Percentiles rank a stretch among this genome's conserved stretches.
Evolutionary conservation across 1,140 invertebrate genomes (phyloP).

Genomic region (Pseudomyrmex gracilis): DNA sequence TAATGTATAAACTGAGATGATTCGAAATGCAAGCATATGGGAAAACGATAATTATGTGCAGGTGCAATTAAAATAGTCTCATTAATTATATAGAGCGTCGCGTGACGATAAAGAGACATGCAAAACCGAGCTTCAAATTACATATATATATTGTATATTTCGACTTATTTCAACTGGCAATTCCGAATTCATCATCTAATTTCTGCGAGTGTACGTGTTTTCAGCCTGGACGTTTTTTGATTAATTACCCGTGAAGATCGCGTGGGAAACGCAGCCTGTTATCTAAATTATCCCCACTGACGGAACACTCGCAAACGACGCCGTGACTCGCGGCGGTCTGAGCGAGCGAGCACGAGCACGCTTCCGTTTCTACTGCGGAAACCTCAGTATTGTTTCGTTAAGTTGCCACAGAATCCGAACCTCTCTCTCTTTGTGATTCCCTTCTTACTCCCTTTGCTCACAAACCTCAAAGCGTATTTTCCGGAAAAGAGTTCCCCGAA

Average conservation of each 20-base stretch:
- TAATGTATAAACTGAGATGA: no score
- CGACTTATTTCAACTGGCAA: background rate
- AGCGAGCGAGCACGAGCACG: background rate
- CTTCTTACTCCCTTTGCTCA: background rate
- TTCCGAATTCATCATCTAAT: conserved; percentile 41
- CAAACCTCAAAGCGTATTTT: conserved; percentile 9
- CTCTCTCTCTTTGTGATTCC: background rate
- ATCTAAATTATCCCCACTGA: conserved; percentile 62
- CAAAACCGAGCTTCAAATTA: conserved; percentile 50
- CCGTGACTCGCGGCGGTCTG: conserved; percentile 4
- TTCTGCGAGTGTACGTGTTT: background rate
- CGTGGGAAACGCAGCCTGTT: conserved; percentile 51
- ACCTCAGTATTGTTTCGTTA: conserved; percentile 41
- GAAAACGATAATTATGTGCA: conserved; percentile 2
- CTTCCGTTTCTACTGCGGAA: conserved; percentile 22
- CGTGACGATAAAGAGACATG: conserved; percentile 22
- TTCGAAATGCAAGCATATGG: background rate
- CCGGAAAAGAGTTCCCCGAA: conserved; percentile 18
- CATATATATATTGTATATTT: conserved; percentile 23
- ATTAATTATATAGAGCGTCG: conserved; percentile 46
- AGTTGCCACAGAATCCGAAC: conserved; percentile 22
- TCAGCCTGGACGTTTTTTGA: conserved; percentile 61
- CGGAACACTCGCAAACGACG: conserved; percentile 45
- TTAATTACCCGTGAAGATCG: conserved; percentile 64
- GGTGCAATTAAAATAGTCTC: conserved; percentile 42